Base-by-base conservation (phyloP, 2,797 vertebrate genomes). In the Fratercula arctica region DNA sequence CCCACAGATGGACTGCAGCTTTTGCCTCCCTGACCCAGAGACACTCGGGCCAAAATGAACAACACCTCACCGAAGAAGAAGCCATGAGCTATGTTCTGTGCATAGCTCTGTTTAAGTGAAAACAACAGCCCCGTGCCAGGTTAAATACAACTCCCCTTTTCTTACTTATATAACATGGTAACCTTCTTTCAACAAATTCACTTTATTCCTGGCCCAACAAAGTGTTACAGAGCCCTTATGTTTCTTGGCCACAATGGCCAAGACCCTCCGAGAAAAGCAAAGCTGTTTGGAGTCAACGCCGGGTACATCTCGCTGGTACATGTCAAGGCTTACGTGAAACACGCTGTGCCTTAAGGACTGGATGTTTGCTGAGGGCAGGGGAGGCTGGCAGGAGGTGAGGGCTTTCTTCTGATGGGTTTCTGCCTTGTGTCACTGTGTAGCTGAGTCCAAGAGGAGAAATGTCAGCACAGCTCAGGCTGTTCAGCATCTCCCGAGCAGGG, bases 111-210 rank as follows among this genome's bases (percentile, higher is more conserved):
- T 51, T 45, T 33, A 89, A 96, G 89, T 72, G 90, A 97, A 97
- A 97, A 97, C 96, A 97, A 89, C 73, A 8, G 46, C 63, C 72
- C 79, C 1, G 13, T 94, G 97, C 97, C 97, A 97, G 96, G 92
- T 43, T 82, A 96, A 97, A 97, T 91, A 97, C 85, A 95, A 87
- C 95, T 93, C 83, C 63, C 92, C 75, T 95, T 67, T 86, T 76
- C 81, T 94, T 76, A 56, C 96, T 96, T 94, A 66, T 43, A 95
- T 84, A 95, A 96, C 45, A 54, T 39, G 89, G 97, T 94, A 96
- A 96, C 83, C 69, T 96, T 96, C 82, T 94, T 63, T 95, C 91
- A 97, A 93, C 77, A 83, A 78, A 78, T 66, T 68, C 57, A 23
- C 91, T 95, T 72, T 84, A 60, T 54, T 94, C 72, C 90, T 70